phyloP scores from a whole-genome alignment of 2,113 vertebrate species.

The Lonchura striata region DNA sequence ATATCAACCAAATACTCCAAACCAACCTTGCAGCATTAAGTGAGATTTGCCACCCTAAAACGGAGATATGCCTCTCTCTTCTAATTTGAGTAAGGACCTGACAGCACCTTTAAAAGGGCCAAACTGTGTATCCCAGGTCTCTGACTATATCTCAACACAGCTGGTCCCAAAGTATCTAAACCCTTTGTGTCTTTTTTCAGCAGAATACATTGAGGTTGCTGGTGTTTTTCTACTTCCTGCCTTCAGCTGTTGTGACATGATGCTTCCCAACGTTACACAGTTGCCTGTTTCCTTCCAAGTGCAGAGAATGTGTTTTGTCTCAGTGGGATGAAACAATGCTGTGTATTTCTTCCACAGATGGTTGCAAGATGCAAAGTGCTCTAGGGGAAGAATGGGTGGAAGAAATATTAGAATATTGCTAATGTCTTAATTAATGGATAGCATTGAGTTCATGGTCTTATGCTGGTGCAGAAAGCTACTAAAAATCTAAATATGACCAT shows the following conservation, averaged over 20 bases:
- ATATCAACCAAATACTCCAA: not conserved
- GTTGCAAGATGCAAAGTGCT: not conserved
- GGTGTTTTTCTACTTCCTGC: not conserved
- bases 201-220: not conserved
- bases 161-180: not conserved
- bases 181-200: not conserved
- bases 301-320: not conserved
- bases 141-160: not conserved
- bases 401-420: not conserved
- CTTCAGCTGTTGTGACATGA: not conserved
- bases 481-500: not conserved
- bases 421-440: not conserved
- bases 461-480: not conserved
- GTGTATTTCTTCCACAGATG: not conserved
- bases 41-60: not conserved
- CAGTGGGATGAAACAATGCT: slow-evolving; percentile 6
- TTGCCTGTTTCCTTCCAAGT: not conserved
- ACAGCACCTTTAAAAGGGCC: not conserved
- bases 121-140: not conserved
- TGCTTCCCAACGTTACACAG: not conserved
- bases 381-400: not conserved
- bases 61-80: not conserved
- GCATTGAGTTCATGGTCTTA: not conserved
- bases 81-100: not conserved
- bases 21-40: not conserved